Percentiles rank a stretch among this genome's conserved stretches.
phyloP scores from a whole-genome alignment of 2,113 vertebrate genomes.

The Cyphomyrus discorhynchus region DNA sequence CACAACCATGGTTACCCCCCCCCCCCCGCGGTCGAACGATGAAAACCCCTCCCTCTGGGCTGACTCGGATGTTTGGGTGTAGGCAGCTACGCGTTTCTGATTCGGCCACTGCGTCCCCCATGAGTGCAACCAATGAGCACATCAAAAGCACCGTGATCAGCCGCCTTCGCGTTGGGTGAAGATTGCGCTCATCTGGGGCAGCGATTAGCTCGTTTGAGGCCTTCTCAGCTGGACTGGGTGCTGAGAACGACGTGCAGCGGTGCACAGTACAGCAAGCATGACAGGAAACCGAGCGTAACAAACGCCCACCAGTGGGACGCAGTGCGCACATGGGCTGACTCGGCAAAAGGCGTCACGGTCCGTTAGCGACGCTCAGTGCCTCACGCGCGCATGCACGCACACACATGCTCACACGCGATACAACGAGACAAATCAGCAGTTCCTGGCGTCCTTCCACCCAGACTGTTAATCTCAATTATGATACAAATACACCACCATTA shows the following conservation, averaged over 20 bases:
- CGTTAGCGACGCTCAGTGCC: not conserved
- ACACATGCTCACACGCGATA: not conserved
- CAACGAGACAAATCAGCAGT: not conserved
- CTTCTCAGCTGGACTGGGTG: not conserved
- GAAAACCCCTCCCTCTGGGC: not conserved
- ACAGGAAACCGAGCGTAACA: not conserved
- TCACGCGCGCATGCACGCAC: not conserved
- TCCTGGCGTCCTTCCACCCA: not conserved
- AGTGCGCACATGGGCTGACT: not conserved
- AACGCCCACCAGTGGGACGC: not conserved
- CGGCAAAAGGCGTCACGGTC: not conserved
- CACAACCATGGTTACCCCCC: not conserved
- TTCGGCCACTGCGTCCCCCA: not conserved
- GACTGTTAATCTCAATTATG: not conserved
- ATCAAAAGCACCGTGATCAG: not conserved
- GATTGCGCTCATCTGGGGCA: not conserved
- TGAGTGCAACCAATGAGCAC: not conserved
- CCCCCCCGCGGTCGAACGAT: not conserved
- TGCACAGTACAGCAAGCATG: not conserved
- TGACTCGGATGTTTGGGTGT: not conserved
- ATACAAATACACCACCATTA: not conserved
- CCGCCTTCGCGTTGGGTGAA: not conserved
- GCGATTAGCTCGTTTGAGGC: not conserved
- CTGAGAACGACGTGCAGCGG: not conserved
- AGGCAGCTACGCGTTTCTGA: not conserved